phyloP scores from a whole-genome alignment of 2,888 invertebrate species.

The Spialia ferax region DNA sequence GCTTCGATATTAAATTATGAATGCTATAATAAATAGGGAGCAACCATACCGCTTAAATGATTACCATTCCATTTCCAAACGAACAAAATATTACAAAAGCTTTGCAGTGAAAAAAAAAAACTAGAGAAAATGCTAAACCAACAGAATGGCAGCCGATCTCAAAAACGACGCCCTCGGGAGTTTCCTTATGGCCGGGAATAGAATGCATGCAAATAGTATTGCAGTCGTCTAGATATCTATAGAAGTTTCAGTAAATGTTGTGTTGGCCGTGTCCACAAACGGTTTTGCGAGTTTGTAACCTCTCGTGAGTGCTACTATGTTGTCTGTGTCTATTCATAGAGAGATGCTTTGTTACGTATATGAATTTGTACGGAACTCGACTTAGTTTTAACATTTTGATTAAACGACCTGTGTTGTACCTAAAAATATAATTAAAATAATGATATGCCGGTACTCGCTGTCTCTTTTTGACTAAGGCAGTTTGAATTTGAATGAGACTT shows the following conservation, averaged over 20 bases:
- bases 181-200: constrained; percentile 22
- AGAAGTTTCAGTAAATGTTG: constrained; percentile 25
- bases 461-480: too few species aligned
- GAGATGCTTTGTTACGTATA: not conserved
- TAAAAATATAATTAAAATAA: too few species aligned
- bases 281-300: constrained; percentile 29
- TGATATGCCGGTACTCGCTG: too few species aligned
- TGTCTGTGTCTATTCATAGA: constrained; percentile 5
- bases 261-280: constrained; percentile 4
- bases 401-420: not conserved
- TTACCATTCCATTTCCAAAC: not conserved
- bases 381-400: not conserved
- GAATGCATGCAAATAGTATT: constrained; percentile 40
- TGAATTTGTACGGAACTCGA: not conserved
- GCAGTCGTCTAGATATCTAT: constrained; percentile 26
- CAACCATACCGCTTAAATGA: too few species aligned
- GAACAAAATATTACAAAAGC: constrained; percentile 11
- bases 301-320: constrained; percentile 1
- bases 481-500: too few species aligned
- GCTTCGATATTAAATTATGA: too few species aligned
- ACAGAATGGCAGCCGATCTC: constrained; percentile 25
- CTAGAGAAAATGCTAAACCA: constrained; percentile 31
- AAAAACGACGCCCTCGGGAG: constrained; percentile 31
- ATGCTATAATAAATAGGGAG: too few species aligned
- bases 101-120: constrained; percentile 13